Base-by-base conservation (phyloP, 2,113 vertebrate genomes). In the Pyxicephalus adspersus region DNA sequence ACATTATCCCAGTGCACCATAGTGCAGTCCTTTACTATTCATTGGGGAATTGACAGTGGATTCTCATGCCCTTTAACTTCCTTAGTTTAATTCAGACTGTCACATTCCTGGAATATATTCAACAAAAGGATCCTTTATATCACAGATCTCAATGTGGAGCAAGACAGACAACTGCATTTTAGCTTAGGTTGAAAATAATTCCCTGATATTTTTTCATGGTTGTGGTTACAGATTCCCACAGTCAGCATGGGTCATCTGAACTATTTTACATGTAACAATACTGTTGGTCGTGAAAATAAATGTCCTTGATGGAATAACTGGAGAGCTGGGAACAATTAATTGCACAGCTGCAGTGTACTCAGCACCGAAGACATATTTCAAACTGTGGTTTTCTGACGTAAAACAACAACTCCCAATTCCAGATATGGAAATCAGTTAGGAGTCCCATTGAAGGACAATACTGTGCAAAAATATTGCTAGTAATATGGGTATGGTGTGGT, bases 61-160 rank as follows among this genome's bases (percentile, higher is more conserved):
- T 90, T 91, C 89, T 87, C 92, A 93, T 89, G 88, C 88, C 89
- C 92, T 91, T 87, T 91, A 90, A 85, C 90, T 89, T 86, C 83
- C 71, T 38, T 86, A 87, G 86, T 90, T 86, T 91, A 86, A 88
- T 84, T 86, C 84, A 83, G 79, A 88, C 83, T 84, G 88, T 84
- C 88, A 88, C 83, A 87, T 91, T 91, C 87, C 85, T 89, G 85
- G 90, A 90, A 89, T 85, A 84, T 83, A 84, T 85, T 87, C 84
- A 63, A 76, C 0, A 3, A 86, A 87, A 89, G 87, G 65, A 85
- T 87, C 88, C 90, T 90, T 77, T 90, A 88, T 77, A 84, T 84
- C 88, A 76, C 2, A 50, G 81, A 31, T 34, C 83, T 84, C 80
- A 64, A 85, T 86, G 84, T 87, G 87, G 89, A 74, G 29, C 7